phyloP scores from a whole-genome alignment of 2,797 vertebrate species.

The Uromys caudimaculatus region DNA sequence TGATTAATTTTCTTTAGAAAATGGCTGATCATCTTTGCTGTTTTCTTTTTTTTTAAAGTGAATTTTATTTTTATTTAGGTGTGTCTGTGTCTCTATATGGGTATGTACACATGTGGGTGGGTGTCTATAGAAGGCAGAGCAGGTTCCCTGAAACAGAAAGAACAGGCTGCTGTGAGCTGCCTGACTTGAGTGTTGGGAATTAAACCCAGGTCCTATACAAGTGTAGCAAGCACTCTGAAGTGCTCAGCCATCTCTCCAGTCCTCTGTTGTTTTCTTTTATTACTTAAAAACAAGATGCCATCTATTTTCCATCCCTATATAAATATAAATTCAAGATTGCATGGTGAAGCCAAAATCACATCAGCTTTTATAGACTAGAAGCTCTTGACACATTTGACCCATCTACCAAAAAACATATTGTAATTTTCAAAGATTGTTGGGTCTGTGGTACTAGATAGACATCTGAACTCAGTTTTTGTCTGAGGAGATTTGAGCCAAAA shows the following conservation, averaged over 20 bases:
- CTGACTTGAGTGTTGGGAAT: background rate
- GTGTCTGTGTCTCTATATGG: background rate
- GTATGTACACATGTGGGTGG: background rate
- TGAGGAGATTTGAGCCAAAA: background rate
- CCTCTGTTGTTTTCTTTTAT: background rate
- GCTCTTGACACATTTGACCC: background rate
- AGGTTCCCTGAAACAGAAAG: background rate
- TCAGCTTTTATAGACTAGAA: background rate
- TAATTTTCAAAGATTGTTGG: background rate
- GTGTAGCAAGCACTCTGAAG: background rate
- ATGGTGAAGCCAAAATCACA: background rate
- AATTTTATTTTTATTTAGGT: background rate
- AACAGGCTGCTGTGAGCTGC: background rate
- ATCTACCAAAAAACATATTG: background rate
- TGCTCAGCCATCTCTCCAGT: background rate
- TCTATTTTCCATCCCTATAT: accelerated
- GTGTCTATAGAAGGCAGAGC: too few species aligned
- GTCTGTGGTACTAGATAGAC: background rate
- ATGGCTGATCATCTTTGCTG: background rate
- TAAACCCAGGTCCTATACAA: background rate
- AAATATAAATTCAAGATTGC: background rate
- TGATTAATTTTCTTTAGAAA: background rate
- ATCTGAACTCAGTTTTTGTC: background rate
- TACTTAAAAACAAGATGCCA: background rate
- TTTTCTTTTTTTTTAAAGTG: background rate